A percentile compares a stretch with the other conserved stretches of the same genome.
These are phyloP conservation scores for Hydrozoanthus gracilis DNA, from an alignment of 92 coral and sea anemone species.

Conservation along the genomic window DNA sequence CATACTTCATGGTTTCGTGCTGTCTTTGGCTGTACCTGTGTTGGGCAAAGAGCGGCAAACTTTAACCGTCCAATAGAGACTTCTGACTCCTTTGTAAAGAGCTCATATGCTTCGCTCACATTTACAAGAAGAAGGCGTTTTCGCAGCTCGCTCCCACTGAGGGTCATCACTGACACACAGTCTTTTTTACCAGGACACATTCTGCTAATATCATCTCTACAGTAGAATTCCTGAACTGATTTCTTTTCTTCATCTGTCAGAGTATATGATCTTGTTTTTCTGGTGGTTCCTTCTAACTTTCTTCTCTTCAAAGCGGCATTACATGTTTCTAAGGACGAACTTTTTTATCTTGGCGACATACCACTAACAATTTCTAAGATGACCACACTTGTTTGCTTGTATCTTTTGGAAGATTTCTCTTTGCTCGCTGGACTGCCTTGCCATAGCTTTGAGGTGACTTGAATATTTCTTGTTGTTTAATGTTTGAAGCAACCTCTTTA, in stretches of 20 bases:
- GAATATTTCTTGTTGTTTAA: neutral
- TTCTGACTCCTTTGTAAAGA: conserved; percentile 1
- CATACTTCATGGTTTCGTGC: conserved; percentile 25
- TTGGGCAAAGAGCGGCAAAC: neutral
- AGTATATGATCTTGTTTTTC: conserved; percentile 51
- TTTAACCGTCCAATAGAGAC: neutral
- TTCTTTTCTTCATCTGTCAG: conserved; percentile 52
- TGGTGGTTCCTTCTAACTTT: conserved; percentile 38
- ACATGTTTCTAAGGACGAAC: conserved; percentile 46
- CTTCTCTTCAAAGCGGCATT: conserved; percentile 49
- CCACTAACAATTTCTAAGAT: conserved; percentile 49
- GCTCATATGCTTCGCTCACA: conserved; percentile 8
- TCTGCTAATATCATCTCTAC: conserved; percentile 58
- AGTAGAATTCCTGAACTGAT: conserved; percentile 59
- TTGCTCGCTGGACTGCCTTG: conserved; percentile 50
- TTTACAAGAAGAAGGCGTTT: neutral
- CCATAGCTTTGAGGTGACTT: conserved; percentile 49
- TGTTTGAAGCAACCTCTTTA: neutral
- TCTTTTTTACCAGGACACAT: conserved; percentile 67
- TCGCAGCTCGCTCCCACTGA: conserved; percentile 17
- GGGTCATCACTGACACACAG: conserved; percentile 58
- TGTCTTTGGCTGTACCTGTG: neutral
- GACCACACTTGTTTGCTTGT: conserved; percentile 47
- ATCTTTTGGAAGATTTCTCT: conserved; percentile 51
- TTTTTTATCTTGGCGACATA: conserved; percentile 52